Evolutionary conservation across 2,113 vertebrate species (phyloP).

Genomic region (Brachyistius frenatus): DNA sequence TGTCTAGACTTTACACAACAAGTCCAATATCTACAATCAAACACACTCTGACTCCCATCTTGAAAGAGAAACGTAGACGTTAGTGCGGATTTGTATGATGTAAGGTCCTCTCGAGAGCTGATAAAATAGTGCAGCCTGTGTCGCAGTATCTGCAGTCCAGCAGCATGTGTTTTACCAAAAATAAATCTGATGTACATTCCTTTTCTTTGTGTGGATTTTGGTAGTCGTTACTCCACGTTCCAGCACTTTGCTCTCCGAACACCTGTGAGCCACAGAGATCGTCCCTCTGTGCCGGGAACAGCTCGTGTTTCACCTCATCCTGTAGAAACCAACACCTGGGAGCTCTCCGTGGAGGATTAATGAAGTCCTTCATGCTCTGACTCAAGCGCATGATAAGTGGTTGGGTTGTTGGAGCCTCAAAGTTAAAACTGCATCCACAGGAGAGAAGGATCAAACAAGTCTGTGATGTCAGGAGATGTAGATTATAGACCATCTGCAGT

Average conservation of each 20-base stretch:
- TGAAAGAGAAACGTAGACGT: too few relatives aligned
- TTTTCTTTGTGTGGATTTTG: constrained; percentile 1
- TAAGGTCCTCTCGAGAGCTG: too few relatives aligned
- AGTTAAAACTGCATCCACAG: constrained; percentile 34
- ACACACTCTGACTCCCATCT: too few relatives aligned
- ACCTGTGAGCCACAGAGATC: constrained; percentile 13
- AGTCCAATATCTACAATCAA: too few relatives aligned
- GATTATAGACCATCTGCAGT: constrained; percentile 36
- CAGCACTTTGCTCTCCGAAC: constrained; percentile 16
- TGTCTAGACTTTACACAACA: too few relatives aligned
- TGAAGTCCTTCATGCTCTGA: constrained; percentile 59
- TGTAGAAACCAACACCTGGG: constrained; percentile 57
- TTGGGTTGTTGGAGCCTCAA: constrained; percentile 39
- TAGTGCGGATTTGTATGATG: too few relatives aligned
- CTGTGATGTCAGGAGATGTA: constrained; percentile 32
- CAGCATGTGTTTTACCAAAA: background rate
- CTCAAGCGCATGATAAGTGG: constrained; percentile 58
- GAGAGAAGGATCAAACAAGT: constrained; percentile 33
- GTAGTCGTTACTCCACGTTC: constrained; percentile 19
- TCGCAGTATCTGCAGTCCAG: background rate
- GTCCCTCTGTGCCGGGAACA: constrained; percentile 1
- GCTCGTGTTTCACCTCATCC: constrained; percentile 41
- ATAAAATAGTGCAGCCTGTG: too few relatives aligned
- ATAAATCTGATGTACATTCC: background rate
- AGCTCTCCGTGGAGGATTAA: constrained; percentile 49